Conservation (phyloP, 92 coral and sea anemone species). For the Actinernus sp. region DNA sequence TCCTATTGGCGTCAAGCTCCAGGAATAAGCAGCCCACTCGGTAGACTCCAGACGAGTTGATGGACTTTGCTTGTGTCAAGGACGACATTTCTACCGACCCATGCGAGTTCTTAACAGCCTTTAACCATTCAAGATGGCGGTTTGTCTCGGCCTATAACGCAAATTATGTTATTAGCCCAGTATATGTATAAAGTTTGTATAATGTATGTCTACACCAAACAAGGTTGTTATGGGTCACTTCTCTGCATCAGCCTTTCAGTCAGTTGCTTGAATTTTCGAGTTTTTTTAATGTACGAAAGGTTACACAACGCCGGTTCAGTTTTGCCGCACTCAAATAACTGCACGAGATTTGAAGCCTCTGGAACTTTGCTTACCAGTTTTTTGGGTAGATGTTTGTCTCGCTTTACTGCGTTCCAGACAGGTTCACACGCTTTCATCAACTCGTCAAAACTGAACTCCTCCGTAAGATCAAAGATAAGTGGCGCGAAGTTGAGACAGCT, state of each 20-base stretch:
- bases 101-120: slow-evolving; percentile 76
- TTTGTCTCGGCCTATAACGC: slow-evolving; percentile 39
- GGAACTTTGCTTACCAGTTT: slow-evolving; percentile 48
- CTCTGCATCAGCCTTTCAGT: no score
- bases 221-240: no score
- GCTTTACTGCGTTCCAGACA: slow-evolving; percentile 71
- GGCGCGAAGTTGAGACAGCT: slow-evolving; percentile 89
- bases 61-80: slow-evolving; percentile 73
- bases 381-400: slow-evolving; percentile 37
- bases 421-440: slow-evolving; percentile 66
- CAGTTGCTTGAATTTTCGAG: no score
- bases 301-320: no score
- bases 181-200: no score
- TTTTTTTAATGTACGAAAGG: no score
- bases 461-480: slow-evolving; percentile 59
- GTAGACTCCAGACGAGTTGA: slow-evolving; percentile 81
- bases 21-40: slow-evolving; percentile 23
- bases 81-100: slow-evolving; percentile 97
- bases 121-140: slow-evolving; percentile 79
- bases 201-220: no score
- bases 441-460: slow-evolving; percentile 48
- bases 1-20: neutral
- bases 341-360: neutral
- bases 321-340: no score
- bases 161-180: no score